Base-by-base conservation (phyloP, 2,113 vertebrate species). In the Echinops telfairi region DNA sequence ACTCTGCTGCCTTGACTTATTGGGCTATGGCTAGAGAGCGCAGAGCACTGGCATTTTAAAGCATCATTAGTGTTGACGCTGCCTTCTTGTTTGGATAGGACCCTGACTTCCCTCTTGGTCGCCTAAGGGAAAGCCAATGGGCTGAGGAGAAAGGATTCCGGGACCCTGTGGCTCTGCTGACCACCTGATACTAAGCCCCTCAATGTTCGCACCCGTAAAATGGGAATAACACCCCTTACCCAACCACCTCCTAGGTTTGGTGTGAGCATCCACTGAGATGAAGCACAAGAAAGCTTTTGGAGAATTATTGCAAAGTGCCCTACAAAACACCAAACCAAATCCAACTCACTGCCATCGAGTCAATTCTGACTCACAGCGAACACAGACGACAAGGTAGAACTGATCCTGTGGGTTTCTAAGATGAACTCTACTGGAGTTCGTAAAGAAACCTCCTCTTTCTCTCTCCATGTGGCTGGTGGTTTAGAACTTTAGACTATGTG, bases 21-120 rank as follows among this genome's bases (percentile, higher is more conserved):
- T 89, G 95, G 86, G 77, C 81, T 82, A 16, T 33, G 73, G 90
- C 89, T 79, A 58, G 71, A 87, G 80, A 78, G 83, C 82, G 86
- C 77, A 70, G 77, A 33, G 79, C 83, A 70, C 29, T 84, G 92
- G 90, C 83, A 86, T 93, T 97, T 95, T 86, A 84, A 95, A 90
- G 94, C 75, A 58, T 92, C 88, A 93, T 94, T 92, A 95, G 85
- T 57, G 73, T 29, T 58, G 47, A 84, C 86, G 86, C 82, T 36
- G 76, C 85, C 62, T 92, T 86, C 70, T 23, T 62, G 1, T 19
- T 73, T 22, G 7, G 75, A 20, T 8, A 31, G 91, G 78, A 43
- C 23, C 20, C 8, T 31, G 81, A 70, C 75, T 7, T 47, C 38
- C 62, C 25, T 20, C 62, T 25, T 40, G 16, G 1, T 8, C 8